Evolutionary conservation across 2,797 vertebrate species (phyloP).

Genomic region (Rhinichthys osculus): DNA sequence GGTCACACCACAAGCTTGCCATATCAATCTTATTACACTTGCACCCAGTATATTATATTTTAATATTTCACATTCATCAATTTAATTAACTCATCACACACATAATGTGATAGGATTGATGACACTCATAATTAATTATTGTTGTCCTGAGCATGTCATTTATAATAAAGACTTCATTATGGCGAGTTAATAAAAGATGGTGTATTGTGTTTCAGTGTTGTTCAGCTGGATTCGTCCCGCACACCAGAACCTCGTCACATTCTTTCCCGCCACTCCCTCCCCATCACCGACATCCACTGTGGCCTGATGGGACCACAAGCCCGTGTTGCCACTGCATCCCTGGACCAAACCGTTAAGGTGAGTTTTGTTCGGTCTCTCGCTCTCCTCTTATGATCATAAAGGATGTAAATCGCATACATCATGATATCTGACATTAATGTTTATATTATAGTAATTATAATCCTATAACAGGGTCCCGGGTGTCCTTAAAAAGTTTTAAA

Average conservation of each 20-base stretch:
- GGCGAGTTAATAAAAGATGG: conserved; percentile 1
- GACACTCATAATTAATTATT: conserved; percentile 12
- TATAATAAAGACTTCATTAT: conserved; percentile 26
- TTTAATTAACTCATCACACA: conserved; percentile 40
- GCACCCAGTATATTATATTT: neutral
- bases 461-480: neutral
- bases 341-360: conserved; percentile 96
- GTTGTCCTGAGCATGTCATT: conserved; percentile 21
- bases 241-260: conserved; percentile 87
- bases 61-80: conserved; percentile 33
- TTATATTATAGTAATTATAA: neutral
- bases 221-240: conserved; percentile 86
- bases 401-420: neutral
- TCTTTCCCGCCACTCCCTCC: conserved; percentile 91
- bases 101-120: conserved; percentile 23
- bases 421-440: neutral
- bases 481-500: neutral
- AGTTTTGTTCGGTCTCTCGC: neutral
- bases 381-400: neutral
- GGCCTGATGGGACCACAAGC: conserved; percentile 91
- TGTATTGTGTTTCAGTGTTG: conserved; percentile 76
- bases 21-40: conserved; percentile 4
- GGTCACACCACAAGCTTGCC: neutral
- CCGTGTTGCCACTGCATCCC: conserved; percentile 86
- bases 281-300: conserved; percentile 94